Evolutionary conservation across 37 sponge, comb jelly and placozoan genomes (phyloP), one percentile per base, ranked within the genome.

Genomic region (Aphrocallistes beatrix): DNA sequence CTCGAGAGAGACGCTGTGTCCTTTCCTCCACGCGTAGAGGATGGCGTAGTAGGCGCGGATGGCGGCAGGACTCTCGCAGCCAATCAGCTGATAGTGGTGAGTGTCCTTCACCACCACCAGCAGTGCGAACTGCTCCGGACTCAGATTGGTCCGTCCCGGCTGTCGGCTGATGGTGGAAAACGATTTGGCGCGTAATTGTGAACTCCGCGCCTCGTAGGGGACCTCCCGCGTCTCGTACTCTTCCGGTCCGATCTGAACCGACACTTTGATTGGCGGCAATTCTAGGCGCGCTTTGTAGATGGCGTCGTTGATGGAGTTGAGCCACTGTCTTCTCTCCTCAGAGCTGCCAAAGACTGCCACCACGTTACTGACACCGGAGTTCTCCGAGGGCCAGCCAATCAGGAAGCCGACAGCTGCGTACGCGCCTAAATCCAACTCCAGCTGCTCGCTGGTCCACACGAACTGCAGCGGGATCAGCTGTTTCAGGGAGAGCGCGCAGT

Each of bases 401-500:
- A 60, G 75, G 21, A 60, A 60, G 32, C 75, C 75, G 32, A 6
- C 3, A 6, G 75, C 75, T 25, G 10, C 3, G 75, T 60, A 28
- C 34, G 75, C 25, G 28, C n/a, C 75, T 1, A 60, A 30, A 8
- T 30, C 75, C 6, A 8, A 25, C n/a, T 60, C 75, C 3, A 60
- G 34, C 32, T 3, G 10, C 28, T 60, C 75, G n/a, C 75, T 19
- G 25, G 75, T 60, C 75, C 75, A 60, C 34, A 60, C 75, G 75
- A 60, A 60, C n/a, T 60, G 75, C 3, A 60, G 75, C 75, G 75
- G 75, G 34, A 60, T 60, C 25, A 60, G 25, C 75, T 60, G 75
- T 28, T 60, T 60, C 28, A 60, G 75, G n/a, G 75, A 60, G 25
- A 60, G 34, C 6, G 32, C 34, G 3, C 28, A 30, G 25, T 19